Evolutionary conservation across 2,888 invertebrate genomes (phyloP).

Genomic region (Epinotia demarniana): DNA sequence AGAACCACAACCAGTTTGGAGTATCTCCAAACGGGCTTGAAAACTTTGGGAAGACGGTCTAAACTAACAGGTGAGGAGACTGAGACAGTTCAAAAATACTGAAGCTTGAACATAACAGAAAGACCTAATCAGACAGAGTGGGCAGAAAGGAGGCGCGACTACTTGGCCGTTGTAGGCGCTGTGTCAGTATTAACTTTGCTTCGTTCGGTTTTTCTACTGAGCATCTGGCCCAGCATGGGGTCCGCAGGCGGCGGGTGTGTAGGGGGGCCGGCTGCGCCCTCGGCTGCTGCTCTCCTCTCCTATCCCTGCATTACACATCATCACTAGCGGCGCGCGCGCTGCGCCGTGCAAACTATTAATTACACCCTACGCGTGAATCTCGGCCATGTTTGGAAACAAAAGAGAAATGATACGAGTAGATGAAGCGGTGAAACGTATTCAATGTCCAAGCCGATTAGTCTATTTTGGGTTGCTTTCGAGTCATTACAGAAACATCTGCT

Average conservation of each 20-base stretch:
- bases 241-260: slow-evolving; percentile 90
- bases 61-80: slow-evolving; percentile 75
- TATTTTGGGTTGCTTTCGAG: neutral
- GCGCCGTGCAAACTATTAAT: slow-evolving; percentile 59
- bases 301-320: slow-evolving; percentile 85
- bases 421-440: slow-evolving; percentile 45
- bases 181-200: slow-evolving; percentile 86
- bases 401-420: slow-evolving; percentile 42
- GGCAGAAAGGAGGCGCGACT: slow-evolving; percentile 83
- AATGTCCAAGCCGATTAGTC: slow-evolving; percentile 38
- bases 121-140: slow-evolving; percentile 82
- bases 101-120: slow-evolving; percentile 81
- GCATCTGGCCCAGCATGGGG: slow-evolving; percentile 93
- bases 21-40: slow-evolving; percentile 57
- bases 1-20: slow-evolving; percentile 53
- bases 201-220: slow-evolving; percentile 87
- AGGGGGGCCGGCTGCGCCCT: slow-evolving; percentile 79
- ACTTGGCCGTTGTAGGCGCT: slow-evolving; percentile 81
- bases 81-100: slow-evolving; percentile 62
- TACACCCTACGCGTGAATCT: slow-evolving; percentile 58
- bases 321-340: slow-evolving; percentile 74
- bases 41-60: slow-evolving; percentile 61
- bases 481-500: slow-evolving; percentile 23
- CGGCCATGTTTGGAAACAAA: slow-evolving; percentile 50
- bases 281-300: slow-evolving; percentile 76